Evolutionary conservation across 2,113 vertebrate species (phyloP), one percentile per base, ranked within the genome.

Genomic region (Scopus umbretta): DNA sequence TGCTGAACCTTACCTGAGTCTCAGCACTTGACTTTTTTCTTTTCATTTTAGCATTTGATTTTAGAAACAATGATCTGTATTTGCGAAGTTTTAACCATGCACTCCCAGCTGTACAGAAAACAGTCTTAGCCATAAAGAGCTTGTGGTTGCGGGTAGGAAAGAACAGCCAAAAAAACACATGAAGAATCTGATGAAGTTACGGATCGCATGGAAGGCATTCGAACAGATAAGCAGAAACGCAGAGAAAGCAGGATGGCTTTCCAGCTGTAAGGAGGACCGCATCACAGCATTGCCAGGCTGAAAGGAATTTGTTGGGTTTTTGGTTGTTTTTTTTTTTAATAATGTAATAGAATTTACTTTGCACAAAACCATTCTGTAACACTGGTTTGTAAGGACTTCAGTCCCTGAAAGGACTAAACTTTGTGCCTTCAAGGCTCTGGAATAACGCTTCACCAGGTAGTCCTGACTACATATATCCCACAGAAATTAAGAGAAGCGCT

Each of bases 151-250:
- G 5, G 63, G 66, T 29, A 65, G 53, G 63, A 88, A 86, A 86
- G 75, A 74, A 90, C 71, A 91, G 93, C 86, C 92, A 94, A 93
- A 96, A 96, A 94, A 65, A 59, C 58, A 93, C 90, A 88, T 0
- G 13, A 21, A 79, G 63, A 79, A 85, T 75, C 47, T 80, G 79
- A 92, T 66, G 74, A 40, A 90, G 73, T 71, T 82, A 90, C n/a
- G 66, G 78, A 71, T 71, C 3, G 7, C 56, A 36, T 16, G 38
- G 92, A 90, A 96, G 62, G 61, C 89, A 93, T 91, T 92, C 5
- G 5, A 87, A 56, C 0, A 91, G 80, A 96, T 74, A 91, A 88
- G 71, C 88, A 90, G 68, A 83, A 93, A 73, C 10, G 53, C 75
- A 90, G 82, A 91, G 91, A 66, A 83, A 83, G 86, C 32, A 89